Conservation (phyloP, 2,113 vertebrate species). For the Corydoras maculifer region DNA sequence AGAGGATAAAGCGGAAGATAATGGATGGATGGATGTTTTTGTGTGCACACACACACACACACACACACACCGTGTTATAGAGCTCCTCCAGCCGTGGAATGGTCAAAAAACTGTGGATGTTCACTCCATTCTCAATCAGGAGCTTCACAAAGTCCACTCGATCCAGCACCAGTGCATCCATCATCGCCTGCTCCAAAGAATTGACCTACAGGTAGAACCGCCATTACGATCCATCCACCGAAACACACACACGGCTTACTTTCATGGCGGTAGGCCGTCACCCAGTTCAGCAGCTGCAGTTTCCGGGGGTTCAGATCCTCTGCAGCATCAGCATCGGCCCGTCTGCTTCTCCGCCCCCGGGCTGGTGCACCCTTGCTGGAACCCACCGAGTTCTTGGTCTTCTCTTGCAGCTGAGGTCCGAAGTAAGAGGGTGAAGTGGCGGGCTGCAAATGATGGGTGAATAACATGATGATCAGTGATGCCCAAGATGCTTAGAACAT, state of each 20-base stretch:
- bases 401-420: conserved; percentile 55
- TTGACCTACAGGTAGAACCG: conserved; percentile 71
- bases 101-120: conserved; percentile 94
- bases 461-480: no score
- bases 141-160: conserved; percentile 95
- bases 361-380: conserved; percentile 21
- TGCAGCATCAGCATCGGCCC: conserved; percentile 74
- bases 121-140: conserved; percentile 94
- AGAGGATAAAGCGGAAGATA: no score
- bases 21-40: no score
- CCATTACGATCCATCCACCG: no score
- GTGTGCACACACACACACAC: no score
- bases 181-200: conserved; percentile 94
- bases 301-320: conserved; percentile 94
- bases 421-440: no score
- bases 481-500: no score
- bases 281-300: conserved; percentile 89
- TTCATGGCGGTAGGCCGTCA: conserved; percentile 47
- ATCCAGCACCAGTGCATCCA: conserved; percentile 91
- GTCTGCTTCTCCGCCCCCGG: conserved; percentile 76
- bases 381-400: conserved; percentile 61
- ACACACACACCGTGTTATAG: conserved; percentile 84
- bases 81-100: conserved; percentile 94
- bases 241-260: background rate
- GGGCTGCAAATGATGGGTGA: no score